phyloP scores from a whole-genome alignment of 2,888 invertebrate species.

The Argyra leucocephala region DNA sequence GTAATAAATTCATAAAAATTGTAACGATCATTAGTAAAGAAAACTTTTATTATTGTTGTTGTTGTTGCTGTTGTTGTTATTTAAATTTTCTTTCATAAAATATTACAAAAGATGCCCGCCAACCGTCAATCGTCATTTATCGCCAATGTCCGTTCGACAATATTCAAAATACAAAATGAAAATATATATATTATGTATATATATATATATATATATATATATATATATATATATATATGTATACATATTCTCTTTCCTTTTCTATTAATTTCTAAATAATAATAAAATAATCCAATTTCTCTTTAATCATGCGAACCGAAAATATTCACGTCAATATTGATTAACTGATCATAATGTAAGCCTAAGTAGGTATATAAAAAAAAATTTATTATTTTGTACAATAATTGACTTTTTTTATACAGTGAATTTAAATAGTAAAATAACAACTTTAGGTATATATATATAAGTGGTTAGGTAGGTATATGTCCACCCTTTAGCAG shows the following conservation, averaged over 20 bases:
- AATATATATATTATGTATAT: too few relatives aligned
- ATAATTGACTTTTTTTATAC: too few relatives aligned
- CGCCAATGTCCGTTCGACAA: background rate
- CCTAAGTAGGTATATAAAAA: too few relatives aligned
- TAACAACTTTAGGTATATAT: too few relatives aligned
- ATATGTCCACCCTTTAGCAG: too few relatives aligned
- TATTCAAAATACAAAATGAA: too few relatives aligned
- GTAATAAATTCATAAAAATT: background rate
- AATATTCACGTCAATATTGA: conserved; percentile 10
- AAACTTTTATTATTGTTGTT: background rate
- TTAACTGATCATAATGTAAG: conserved; percentile 9
- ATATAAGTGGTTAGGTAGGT: too few relatives aligned
- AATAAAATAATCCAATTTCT: conserved; percentile 8
- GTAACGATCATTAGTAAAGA: background rate
- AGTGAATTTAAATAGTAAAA: too few relatives aligned
- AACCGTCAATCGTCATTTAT: conserved; percentile 4
- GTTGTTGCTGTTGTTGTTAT: background rate
- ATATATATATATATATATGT: too few relatives aligned
- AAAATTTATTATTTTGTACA: too few relatives aligned
- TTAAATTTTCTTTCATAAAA: background rate
- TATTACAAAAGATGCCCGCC: background rate
- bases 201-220: too few relatives aligned
- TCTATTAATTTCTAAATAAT: background rate
- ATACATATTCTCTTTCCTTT: too few relatives aligned
- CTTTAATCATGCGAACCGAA: conserved; percentile 11